Evolutionary conservation across 2,797 vertebrate species (phyloP).

Genomic region (Orestias chungarensis): DNA sequence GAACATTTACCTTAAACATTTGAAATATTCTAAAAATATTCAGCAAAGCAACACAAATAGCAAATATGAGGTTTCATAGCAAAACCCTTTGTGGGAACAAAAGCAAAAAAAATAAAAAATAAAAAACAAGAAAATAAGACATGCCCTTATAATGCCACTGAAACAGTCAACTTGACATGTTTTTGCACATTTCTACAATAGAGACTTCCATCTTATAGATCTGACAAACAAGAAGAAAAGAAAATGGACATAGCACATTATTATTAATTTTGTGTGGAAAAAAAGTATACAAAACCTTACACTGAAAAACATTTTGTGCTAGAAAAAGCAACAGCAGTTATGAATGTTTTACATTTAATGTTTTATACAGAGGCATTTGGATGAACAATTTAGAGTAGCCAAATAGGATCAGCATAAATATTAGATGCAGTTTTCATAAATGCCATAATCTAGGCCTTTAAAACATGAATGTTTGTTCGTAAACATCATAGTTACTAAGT

Average conservation of each 20-base stretch:
- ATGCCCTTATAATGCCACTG: background rate
- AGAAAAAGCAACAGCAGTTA: background rate
- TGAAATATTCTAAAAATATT: too few relatives aligned
- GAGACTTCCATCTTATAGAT: slow-evolving; percentile 6
- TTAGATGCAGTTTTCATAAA: slow-evolving; percentile 19
- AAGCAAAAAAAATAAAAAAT: too few relatives aligned
- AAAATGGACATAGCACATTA: background rate
- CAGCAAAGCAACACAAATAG: slow-evolving; percentile 5
- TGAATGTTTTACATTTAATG: background rate
- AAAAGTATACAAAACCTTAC: background rate
- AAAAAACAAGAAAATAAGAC: too few relatives aligned
- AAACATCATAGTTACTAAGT: slow-evolving; percentile 59
- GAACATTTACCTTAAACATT: too few relatives aligned
- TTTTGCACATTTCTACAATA: slow-evolving; percentile 3
- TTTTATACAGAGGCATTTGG: background rate
- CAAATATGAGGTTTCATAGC: background rate
- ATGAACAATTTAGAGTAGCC: background rate
- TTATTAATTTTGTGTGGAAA: background rate
- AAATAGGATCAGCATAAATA: slow-evolving; percentile 10
- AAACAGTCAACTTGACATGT: background rate
- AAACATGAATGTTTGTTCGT: slow-evolving; percentile 42
- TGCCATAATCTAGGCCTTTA: slow-evolving; percentile 22
- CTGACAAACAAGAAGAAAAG: background rate
- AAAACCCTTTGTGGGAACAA: background rate
- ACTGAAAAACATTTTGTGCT: background rate